A percentile compares a stretch with the other conserved stretches of the same genome.
These are phyloP conservation scores for Glaucidium brasilianum DNA, from an alignment of 2,113 vertebrate species.

Conservation along the genomic window DNA sequence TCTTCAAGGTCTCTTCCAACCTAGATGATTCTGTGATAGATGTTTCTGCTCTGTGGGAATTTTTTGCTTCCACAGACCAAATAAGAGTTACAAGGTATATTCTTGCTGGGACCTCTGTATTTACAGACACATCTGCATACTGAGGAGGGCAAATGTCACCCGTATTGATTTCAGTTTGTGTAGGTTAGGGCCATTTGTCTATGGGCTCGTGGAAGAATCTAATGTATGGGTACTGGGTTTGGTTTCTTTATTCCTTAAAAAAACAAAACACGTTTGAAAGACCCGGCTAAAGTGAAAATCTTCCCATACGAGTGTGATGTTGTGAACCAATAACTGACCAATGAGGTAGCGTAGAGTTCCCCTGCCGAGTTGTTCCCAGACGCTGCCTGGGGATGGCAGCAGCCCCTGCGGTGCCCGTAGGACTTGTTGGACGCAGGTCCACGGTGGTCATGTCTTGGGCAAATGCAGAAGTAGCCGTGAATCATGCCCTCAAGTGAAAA, in stretches of 20 bases:
- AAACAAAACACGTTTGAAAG: neutral
- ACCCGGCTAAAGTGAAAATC: neutral
- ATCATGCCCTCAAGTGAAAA: neutral
- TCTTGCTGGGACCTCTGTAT: neutral
- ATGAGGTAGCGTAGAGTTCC: rapidly evolving
- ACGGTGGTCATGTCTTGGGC: neutral
- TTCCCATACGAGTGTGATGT: neutral
- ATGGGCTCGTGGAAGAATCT: neutral
- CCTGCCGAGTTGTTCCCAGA: too few species aligned
- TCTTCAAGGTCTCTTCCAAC: too few species aligned
- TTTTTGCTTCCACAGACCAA: neutral
- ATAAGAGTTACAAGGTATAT: neutral
- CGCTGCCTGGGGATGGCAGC: rapidly evolving
- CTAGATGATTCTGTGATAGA: neutral
- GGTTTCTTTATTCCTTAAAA: neutral
- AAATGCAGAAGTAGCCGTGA: neutral
- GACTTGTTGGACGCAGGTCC: neutral
- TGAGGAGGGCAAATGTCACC: neutral
- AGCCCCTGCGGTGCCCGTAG: neutral
- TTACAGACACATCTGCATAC: neutral
- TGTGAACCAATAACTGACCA: neutral
- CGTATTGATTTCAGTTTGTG: rapidly evolving
- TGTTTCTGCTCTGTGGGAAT: neutral
- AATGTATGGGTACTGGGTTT: neutral
- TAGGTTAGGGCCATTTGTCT: neutral